phyloP scores from a whole-genome alignment of 2,797 vertebrate genomes.

The Amphiprion clarkii region DNA sequence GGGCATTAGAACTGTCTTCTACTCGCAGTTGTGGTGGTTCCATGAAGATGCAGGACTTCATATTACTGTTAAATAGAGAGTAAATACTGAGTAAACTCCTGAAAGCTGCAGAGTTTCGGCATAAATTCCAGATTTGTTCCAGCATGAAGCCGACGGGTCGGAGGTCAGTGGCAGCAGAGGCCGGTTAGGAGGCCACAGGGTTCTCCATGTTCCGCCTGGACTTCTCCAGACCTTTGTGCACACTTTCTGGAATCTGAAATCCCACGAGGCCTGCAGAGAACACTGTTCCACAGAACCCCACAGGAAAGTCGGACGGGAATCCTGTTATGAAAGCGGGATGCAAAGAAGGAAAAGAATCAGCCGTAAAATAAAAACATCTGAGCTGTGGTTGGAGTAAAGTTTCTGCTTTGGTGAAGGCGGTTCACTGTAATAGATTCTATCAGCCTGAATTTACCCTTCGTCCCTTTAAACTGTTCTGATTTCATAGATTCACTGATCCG shows the following conservation, averaged over 20 bases:
- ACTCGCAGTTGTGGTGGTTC: too few species aligned
- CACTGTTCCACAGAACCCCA: neutral
- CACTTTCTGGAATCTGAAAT: slow-evolving; percentile 5
- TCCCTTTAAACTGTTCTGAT: too few species aligned
- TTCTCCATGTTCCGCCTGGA: neutral
- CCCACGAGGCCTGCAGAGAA: slow-evolving; percentile 5
- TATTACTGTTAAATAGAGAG: too few species aligned
- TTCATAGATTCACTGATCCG: too few species aligned
- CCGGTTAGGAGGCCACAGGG: slow-evolving; percentile 15
- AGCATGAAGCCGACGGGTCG: slow-evolving; percentile 14
- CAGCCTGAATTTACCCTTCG: too few species aligned
- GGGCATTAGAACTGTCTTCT: too few species aligned
- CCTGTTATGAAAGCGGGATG: neutral
- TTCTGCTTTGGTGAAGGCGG: too few species aligned
- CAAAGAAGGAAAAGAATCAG: too few species aligned
- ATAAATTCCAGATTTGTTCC: slow-evolving; percentile 5
- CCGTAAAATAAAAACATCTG: too few species aligned
- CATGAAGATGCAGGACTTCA: too few species aligned
- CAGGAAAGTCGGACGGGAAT: neutral
- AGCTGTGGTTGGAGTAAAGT: too few species aligned
- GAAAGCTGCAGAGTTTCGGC: neutral
- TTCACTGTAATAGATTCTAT: too few species aligned
- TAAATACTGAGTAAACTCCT: neutral
- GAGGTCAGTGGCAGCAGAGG: slow-evolving; percentile 32
- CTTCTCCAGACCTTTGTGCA: slow-evolving; percentile 13